phyloP scores from a whole-genome alignment of 1,140 invertebrate species.

The Heliconius hewitsoni region DNA sequence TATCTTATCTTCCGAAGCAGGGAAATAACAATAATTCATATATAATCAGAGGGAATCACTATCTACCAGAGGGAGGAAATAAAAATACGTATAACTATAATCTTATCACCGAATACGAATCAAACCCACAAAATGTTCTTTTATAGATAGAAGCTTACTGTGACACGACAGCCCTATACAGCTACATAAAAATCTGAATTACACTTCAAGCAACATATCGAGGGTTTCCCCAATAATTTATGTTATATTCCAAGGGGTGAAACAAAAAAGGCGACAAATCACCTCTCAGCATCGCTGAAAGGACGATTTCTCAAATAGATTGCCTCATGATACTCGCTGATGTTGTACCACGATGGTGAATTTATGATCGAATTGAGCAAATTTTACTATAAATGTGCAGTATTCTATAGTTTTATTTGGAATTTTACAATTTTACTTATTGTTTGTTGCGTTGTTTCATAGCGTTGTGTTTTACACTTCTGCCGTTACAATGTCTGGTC shows the following conservation, averaged over 20 bases:
- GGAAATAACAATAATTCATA: too few relatives aligned
- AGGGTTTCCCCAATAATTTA: constrained; percentile 30
- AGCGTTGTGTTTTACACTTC: too few relatives aligned
- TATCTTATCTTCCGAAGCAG: too few relatives aligned
- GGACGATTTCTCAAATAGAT: constrained; percentile 35
- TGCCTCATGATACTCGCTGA: constrained; percentile 29
- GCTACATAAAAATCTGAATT: constrained; percentile 17
- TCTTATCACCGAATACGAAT: too few relatives aligned
- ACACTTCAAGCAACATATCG: constrained; percentile 28
- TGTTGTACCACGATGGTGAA: constrained; percentile 12
- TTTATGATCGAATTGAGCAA: not conserved
- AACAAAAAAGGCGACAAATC: constrained; percentile 29
- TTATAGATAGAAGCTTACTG: too few relatives aligned
- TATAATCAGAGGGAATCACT: too few relatives aligned
- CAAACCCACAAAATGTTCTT: too few relatives aligned
- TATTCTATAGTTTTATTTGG: not conserved
- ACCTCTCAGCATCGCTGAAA: constrained; percentile 19
- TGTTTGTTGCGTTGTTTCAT: too few relatives aligned
- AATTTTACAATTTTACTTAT: not conserved
- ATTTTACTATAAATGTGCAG: not conserved
- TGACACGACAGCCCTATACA: not conserved
- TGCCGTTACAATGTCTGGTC: too few relatives aligned
- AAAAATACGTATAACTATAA: too few relatives aligned
- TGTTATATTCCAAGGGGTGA: constrained; percentile 21
- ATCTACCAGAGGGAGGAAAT: too few relatives aligned